phyloP scores from a whole-genome alignment of 1,140 invertebrate species.

The Cotesia chilonis region DNA sequence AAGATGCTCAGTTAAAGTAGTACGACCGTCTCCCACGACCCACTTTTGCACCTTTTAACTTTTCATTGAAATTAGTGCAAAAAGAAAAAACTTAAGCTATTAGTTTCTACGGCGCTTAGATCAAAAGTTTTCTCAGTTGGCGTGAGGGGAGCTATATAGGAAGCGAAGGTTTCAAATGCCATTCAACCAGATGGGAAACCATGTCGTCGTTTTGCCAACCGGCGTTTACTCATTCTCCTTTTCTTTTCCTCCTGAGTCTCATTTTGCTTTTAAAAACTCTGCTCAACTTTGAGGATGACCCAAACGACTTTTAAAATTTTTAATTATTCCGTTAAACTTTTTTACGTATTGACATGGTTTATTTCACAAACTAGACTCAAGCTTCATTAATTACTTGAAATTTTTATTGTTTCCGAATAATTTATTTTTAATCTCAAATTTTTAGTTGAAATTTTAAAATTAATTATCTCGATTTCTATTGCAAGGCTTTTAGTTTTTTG shows the following conservation, averaged over 20 bases:
- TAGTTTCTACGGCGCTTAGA: slow-evolving; percentile 17
- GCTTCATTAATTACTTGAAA: too few relatives aligned
- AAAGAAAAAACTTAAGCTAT: slow-evolving; percentile 20
- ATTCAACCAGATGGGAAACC: slow-evolving; percentile 16
- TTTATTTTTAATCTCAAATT: too few relatives aligned
- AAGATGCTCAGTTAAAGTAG: neutral
- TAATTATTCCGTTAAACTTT: too few relatives aligned
- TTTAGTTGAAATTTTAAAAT: too few relatives aligned
- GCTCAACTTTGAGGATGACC: too few relatives aligned
- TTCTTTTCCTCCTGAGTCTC: neutral
- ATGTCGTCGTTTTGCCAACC: neutral
- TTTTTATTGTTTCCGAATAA: too few relatives aligned
- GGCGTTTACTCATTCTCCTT: neutral
- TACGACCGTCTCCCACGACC: slow-evolving; percentile 9
- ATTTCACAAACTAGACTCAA: too few relatives aligned
- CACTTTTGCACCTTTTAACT: slow-evolving; percentile 21
- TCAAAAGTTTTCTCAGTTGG: slow-evolving; percentile 14
- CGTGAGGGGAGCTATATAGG: neutral
- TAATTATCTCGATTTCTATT: too few relatives aligned
- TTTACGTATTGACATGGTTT: too few relatives aligned
- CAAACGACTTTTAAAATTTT: too few relatives aligned
- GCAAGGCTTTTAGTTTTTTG: too few relatives aligned
- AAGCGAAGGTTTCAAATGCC: slow-evolving; percentile 8
- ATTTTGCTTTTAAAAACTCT: neutral
- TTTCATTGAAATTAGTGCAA: slow-evolving; percentile 12